These are phyloP conservation scores for Tachypleus tridentatus DNA, from an alignment of 1,140 invertebrate genomes.

Conservation along the genomic window DNA sequence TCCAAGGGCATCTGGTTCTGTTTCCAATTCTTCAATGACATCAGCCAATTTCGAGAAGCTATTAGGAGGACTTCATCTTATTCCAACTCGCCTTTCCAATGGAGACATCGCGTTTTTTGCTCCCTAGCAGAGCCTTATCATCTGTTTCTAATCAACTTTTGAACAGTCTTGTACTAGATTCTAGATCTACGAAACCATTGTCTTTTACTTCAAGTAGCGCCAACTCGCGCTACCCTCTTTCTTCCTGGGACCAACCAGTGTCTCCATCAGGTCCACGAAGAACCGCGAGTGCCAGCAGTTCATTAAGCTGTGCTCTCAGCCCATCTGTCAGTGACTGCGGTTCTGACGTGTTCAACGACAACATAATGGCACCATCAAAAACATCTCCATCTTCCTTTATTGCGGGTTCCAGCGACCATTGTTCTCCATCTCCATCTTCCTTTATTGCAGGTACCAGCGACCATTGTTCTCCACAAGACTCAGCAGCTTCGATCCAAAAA, in stretches of 20 bases:
- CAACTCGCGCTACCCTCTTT: slow-evolving; percentile 2
- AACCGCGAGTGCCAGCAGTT: slow-evolving; percentile 13
- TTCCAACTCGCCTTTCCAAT: slow-evolving; percentile 52
- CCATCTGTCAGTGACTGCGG: slow-evolving; percentile 14
- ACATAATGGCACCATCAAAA: too few relatives aligned
- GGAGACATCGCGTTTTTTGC: slow-evolving; percentile 47
- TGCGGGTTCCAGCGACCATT: too few relatives aligned
- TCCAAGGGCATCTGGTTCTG: not conserved
- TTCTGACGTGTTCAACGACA: slow-evolving; percentile 14
- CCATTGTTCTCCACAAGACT: too few relatives aligned
- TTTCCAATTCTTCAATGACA: not conserved
- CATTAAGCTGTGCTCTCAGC: slow-evolving; percentile 12
- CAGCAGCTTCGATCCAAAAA: too few relatives aligned
- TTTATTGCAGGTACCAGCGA: too few relatives aligned
- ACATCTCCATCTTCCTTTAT: too few relatives aligned
- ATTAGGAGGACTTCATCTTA: slow-evolving; percentile 46
- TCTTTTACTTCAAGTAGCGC: slow-evolving; percentile 12
- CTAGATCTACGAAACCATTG: slow-evolving; percentile 11
- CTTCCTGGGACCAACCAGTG: slow-evolving; percentile 11
- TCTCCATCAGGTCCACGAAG: slow-evolving; percentile 12
- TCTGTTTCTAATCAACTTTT: slow-evolving; percentile 5
- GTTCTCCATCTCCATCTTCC: too few relatives aligned
- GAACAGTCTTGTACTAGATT: slow-evolving; percentile 4
- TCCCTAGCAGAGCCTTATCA: slow-evolving; percentile 37
- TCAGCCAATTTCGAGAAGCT: slow-evolving; percentile 9